Evolutionary conservation across 2,797 vertebrate species (phyloP), one percentile per base, ranked within the genome.

Genomic region (Sebastes minor): DNA sequence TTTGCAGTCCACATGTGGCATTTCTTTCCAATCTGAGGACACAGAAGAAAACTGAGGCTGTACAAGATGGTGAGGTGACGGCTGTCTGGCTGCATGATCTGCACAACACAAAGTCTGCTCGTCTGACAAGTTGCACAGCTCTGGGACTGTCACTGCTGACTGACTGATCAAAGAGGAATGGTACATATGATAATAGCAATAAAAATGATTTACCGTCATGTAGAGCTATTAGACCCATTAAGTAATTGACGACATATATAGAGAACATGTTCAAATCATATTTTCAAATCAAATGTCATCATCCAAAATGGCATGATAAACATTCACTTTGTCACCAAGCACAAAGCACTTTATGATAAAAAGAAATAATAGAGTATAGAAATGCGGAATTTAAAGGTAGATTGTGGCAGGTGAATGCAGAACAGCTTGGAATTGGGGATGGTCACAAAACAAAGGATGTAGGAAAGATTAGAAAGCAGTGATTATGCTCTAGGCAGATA

Each of bases 1-100:
- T 80, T 88, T 86, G 63, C 79, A 73, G 80, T 82, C 86, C 84
- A 91, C 82, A 88, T 90, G 90, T 90, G 80, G 72, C 75, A 86
- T 74, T 74, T 74, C 81, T 85, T 32, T 79, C 16, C 11, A 46
- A 52, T 27, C 13, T 25, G 30, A 60, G 32, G 66, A 61, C 46
- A 65, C 3, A 12, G 27, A 13, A 18, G 20, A 69, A 49, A 65
- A 67, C 64, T 74, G 64, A 71, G 35, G 20, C 38, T 28, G 42
- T 3, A 66, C 57, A 68, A 67, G 22, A 35, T 5, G 28, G 33
- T 16, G 23, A 71, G 42, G 49, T 78, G 52, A 74, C 1, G 3
- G 62, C 32, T 52, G 9, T 46, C 64, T 32, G 33, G 22, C 57
- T 74, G 74, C 38, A 68, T 20, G 20, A n/a, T 20, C 32, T 46